Conservation (phyloP, 1,140 invertebrate genomes). For the Drosophila fuyamai region DNA sequence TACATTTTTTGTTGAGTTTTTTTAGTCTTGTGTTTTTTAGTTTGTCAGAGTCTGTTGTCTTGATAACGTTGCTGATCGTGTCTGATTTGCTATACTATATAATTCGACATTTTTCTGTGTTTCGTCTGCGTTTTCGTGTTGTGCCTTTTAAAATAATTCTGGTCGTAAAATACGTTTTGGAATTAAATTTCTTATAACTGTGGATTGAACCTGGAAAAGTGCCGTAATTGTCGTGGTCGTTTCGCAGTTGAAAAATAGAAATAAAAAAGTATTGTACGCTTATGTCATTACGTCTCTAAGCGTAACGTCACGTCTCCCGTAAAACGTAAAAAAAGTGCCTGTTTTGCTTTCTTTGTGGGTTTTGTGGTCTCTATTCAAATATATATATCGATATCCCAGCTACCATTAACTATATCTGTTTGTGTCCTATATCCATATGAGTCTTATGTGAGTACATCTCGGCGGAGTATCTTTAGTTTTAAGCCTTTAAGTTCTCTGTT, state of each 20-base stretch:
- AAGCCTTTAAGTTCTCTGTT: conserved; percentile 27
- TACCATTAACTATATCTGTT: conserved; percentile 40
- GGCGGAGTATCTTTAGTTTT: conserved; percentile 38
- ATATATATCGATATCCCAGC: conserved; percentile 22
- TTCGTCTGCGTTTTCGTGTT: conserved; percentile 65
- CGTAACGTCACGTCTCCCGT: conserved; percentile 60
- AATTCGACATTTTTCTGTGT: conserved; percentile 52
- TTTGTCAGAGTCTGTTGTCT: conserved; percentile 85
- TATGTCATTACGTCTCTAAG: conserved; percentile 78
- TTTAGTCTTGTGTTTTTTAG: conserved; percentile 46
- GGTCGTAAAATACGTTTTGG: conserved; percentile 16
- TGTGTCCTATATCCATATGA: conserved; percentile 54
- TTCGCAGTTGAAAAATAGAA: conserved; percentile 21
- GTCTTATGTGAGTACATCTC: conserved; percentile 58
- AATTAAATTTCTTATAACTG: conserved; percentile 19
- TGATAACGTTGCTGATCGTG: conserved; percentile 81
- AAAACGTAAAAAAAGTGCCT: conserved; percentile 55
- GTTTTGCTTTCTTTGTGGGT: conserved; percentile 74
- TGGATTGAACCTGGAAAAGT: conserved; percentile 41
- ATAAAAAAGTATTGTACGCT: conserved; percentile 59
- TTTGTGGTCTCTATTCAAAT: conserved; percentile 37
- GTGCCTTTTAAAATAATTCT: conserved; percentile 50
- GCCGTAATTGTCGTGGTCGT: conserved; percentile 61
- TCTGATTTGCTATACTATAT: conserved; percentile 50
- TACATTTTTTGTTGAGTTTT: conserved; percentile 34